Evolutionary conservation across 1,140 invertebrate species (phyloP), one percentile per base, ranked within the genome.

Genomic region (Drosophila sturtevanti): DNA sequence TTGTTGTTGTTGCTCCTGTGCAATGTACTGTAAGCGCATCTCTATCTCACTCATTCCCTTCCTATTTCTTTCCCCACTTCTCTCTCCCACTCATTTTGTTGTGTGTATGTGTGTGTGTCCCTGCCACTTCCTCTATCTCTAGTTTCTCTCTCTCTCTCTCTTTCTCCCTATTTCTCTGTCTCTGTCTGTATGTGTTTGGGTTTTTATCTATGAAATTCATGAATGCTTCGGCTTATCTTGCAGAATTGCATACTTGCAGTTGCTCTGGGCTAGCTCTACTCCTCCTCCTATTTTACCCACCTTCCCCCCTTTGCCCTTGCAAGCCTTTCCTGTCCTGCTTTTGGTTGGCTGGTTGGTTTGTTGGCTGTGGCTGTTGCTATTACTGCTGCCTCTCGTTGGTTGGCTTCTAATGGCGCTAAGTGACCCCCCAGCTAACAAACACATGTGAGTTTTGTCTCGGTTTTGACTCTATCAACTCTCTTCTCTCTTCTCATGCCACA

Each of bases 201-300:
- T 69, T 90, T 90, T 90, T 90, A 90, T 90, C 86, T 90, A 63
- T 77, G 65, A 90, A 90, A 90, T 90, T 90, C 86, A 90, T 90
- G 86, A 90, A 90, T 90, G 86, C 86, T 79, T 80, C 72, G 76
- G 87, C 86, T 90, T 90, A 90, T 90, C 86, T 90, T 66, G 64
- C 68, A 79, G 86, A 87, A 90, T 79, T 90, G 86, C 86, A 90
- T 90, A 82, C 86, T 90, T 90, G 87, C 86, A 90, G 78, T 56
- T 63, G 41, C 54, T 60, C 38, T 41, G 56, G 48, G 38, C 34
- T 21, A 48, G 41, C 41, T 21, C 16, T 48, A 11, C 41, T n/a
- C 16, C 41, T 44, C 16, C 41, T 7, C 16, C 16, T n/a, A n/a
- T n/a, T n/a, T n/a, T n/a, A 2, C 59, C 44, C 48, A 54, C 44